These are phyloP conservation scores for Darevskia nairensis DNA, from an alignment of 2,797 vertebrate species.

Conservation along the genomic window DNA sequence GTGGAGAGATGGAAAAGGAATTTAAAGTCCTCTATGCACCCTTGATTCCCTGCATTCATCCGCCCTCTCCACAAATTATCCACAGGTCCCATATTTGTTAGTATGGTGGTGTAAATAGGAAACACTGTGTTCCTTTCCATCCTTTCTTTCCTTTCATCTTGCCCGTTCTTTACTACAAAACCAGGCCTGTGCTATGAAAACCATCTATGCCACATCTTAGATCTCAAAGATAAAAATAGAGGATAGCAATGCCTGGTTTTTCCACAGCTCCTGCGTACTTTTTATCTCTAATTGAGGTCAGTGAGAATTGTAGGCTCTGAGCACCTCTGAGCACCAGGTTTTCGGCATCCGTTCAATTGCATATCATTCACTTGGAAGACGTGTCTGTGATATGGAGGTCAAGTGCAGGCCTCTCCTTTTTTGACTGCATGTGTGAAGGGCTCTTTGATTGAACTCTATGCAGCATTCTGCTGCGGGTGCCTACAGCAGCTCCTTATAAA, in stretches of 20 bases:
- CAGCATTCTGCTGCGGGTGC: slow-evolving; percentile 29
- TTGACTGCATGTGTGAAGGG: background rate
- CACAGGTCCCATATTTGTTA: background rate
- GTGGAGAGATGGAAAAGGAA: background rate
- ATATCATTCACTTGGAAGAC: slow-evolving; percentile 41
- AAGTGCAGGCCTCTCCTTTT: slow-evolving; percentile 35
- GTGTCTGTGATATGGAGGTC: slow-evolving; percentile 30
- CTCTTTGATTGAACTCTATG: slow-evolving; percentile 29
- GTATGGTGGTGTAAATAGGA: background rate
- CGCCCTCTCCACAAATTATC: background rate
- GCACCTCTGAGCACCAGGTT: slow-evolving; percentile 7
- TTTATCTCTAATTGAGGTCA: slow-evolving; percentile 34
- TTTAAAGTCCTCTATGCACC: background rate
- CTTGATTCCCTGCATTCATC: background rate
- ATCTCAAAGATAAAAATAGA: slow-evolving; percentile 26
- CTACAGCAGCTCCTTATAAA: slow-evolving; percentile 49
- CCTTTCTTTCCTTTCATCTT: background rate
- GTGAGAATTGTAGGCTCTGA: slow-evolving; percentile 11
- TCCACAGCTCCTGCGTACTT: slow-evolving; percentile 11
- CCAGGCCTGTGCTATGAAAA: background rate
- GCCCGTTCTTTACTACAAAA: background rate
- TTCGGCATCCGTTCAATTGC: slow-evolving; percentile 21
- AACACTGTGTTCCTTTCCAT: background rate
- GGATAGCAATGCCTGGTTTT: background rate
- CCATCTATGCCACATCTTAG: background rate